Evolutionary conservation across 2,797 vertebrate species (phyloP).

Genomic region (Gastrophryne carolinensis): DNA sequence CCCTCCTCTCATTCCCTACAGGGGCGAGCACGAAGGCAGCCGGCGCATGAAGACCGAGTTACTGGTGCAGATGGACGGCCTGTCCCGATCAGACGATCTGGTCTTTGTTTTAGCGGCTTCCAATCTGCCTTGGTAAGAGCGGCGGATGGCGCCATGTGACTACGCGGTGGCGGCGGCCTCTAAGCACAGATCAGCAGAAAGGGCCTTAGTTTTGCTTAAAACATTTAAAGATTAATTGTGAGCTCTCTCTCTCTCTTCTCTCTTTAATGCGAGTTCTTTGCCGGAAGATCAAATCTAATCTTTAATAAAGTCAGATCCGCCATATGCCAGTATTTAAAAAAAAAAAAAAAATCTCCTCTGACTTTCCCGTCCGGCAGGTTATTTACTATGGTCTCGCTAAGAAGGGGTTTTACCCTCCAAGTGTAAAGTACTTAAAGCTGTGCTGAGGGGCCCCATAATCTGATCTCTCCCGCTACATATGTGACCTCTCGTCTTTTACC

Average conservation of each 20-base stretch:
- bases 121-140: constrained; percentile 89
- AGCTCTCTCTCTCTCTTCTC: constrained; percentile 60
- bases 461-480: constrained; percentile 56
- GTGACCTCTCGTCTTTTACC: constrained; percentile 10
- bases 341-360: constrained; percentile 62
- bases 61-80: constrained; percentile 94
- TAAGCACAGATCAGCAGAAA: constrained; percentile 63
- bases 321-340: constrained; percentile 65
- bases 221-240: constrained; percentile 66
- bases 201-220: constrained; percentile 64
- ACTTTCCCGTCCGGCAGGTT: constrained; percentile 60
- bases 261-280: constrained; percentile 48
- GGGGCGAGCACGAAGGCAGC: constrained; percentile 90
- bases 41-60: constrained; percentile 93
- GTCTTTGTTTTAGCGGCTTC: constrained; percentile 96
- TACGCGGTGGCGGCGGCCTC: constrained; percentile 62
- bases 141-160: constrained; percentile 56
- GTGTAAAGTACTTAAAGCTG: constrained; percentile 67
- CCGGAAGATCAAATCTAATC: constrained; percentile 53
- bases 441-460: constrained; percentile 54
- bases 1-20: constrained; percentile 57
- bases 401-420: constrained; percentile 60
- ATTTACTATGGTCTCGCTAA: constrained; percentile 66
- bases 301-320: constrained; percentile 54
- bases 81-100: constrained; percentile 87